phyloP scores from a whole-genome alignment of 2,113 vertebrate genomes.

The Psilopsiagon aurifrons region DNA sequence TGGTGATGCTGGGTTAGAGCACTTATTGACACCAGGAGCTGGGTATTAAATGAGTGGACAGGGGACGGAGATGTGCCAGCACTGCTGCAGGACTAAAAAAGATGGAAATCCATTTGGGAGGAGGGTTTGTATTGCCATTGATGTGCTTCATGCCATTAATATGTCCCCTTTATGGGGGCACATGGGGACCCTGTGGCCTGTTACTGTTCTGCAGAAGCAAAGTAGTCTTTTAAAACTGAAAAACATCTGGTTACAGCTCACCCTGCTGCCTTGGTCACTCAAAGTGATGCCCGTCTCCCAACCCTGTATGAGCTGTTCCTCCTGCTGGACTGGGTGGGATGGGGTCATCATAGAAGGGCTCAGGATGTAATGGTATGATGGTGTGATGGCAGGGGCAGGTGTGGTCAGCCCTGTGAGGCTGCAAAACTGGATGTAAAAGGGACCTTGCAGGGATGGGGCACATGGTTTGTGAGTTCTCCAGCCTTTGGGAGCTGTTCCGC shows the following conservation, averaged over 20 bases:
- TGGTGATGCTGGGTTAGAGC: background rate
- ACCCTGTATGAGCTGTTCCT: background rate
- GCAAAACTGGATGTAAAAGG: background rate
- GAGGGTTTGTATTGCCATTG: background rate
- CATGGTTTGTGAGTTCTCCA: accelerated
- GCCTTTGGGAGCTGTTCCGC: background rate
- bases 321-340: background rate
- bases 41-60: background rate
- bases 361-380: background rate
- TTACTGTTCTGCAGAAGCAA: background rate
- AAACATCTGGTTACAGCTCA: background rate
- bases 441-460: background rate
- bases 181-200: background rate
- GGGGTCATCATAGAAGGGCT: background rate
- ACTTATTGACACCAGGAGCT: background rate
- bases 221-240: background rate
- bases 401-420: background rate
- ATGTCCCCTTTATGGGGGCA: background rate
- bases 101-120: background rate
- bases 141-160: background rate
- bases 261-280: background rate
- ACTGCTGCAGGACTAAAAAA: background rate
- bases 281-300: background rate
- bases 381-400: background rate
- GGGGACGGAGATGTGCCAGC: background rate